Evolutionary conservation across 2,113 vertebrate genomes (phyloP), one percentile per base, ranked within the genome.

Genomic region (Leptobrachium ailaonicum): DNA sequence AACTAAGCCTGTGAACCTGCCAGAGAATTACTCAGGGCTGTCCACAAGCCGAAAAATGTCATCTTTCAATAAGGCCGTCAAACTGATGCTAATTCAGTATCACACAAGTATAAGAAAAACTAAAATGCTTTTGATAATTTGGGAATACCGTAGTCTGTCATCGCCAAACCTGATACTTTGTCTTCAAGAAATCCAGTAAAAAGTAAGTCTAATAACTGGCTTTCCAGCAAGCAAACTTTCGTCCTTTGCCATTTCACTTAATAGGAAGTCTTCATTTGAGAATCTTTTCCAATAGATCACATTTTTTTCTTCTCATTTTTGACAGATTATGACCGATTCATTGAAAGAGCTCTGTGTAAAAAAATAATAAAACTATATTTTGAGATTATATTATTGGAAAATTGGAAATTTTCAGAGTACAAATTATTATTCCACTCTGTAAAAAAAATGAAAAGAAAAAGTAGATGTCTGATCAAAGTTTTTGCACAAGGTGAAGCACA

Each of bases 251-350:
- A 66, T 68, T 47, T 77, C 47, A 76, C 64, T 69, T 53, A 68
- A 47, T 54, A 13, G 66, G 82, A 78, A 84, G 77, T 50, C 5
- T 72, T 70, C 0, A 11, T 84, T 83, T 73, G 41, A 58, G 82
- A 83, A 82, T 75, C 53, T n/a, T 82, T 14, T n/a, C 2, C 12
- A 14, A 0, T 64, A 82, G 50, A 44, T 84, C 69, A 66, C 0
- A 68, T n/a, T n/a, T n/a, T n/a, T n/a, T n/a, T n/a, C n/a, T n/a
- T n/a, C n/a, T 64, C 62, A 9, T 13, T 6, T 84, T 62, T 79
- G 82, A 58, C 72, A 70, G 62, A 6, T 72, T 73, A 74, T 71
- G 11, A 77, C 60, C 82, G 13, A 4, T 84, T 72, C 73, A 82
- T 77, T 74, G 64, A 66, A 83, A 84, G 74, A 43, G 75, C 41